These are phyloP conservation scores for Acrocephalus scirpaceus DNA, from an alignment of 2,797 vertebrate species.

Conservation along the genomic window DNA sequence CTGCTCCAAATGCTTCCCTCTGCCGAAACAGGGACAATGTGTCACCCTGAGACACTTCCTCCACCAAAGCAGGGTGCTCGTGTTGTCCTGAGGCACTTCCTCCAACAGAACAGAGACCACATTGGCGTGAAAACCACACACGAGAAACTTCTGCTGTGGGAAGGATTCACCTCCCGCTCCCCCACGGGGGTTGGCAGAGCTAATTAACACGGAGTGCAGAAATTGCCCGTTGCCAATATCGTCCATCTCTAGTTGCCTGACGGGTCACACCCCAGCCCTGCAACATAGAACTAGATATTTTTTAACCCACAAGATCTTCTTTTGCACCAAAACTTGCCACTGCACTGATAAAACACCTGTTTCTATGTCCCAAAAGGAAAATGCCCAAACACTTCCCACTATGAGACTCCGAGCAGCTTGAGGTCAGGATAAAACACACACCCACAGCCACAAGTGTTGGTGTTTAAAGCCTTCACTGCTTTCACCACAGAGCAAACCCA, in stretches of 20 bases:
- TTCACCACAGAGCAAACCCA: background rate
- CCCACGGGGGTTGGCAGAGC: accelerated
- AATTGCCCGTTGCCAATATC: accelerated
- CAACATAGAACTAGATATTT: accelerated
- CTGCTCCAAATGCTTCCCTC: background rate
- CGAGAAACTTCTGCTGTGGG: background rate
- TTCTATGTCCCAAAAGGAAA: background rate
- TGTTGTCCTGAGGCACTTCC: background rate
- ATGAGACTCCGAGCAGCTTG: accelerated
- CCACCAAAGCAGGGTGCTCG: background rate
- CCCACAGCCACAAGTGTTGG: background rate
- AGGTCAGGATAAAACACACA: background rate
- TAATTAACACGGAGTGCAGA: background rate
- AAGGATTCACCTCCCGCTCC: background rate
- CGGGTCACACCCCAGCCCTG: background rate
- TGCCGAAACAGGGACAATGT: accelerated
- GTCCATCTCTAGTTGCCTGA: background rate
- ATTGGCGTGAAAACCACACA: accelerated
- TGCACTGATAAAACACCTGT: background rate
- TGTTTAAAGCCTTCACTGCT: background rate
- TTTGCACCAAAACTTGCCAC: background rate
- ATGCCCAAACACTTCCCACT: background rate
- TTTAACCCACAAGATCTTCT: background rate
- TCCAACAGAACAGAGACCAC: background rate
- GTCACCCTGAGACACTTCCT: background rate